These are phyloP conservation scores for Gorilla gorilla DNA, from an alignment of 2,113 vertebrate species.

Conservation along the genomic window DNA sequence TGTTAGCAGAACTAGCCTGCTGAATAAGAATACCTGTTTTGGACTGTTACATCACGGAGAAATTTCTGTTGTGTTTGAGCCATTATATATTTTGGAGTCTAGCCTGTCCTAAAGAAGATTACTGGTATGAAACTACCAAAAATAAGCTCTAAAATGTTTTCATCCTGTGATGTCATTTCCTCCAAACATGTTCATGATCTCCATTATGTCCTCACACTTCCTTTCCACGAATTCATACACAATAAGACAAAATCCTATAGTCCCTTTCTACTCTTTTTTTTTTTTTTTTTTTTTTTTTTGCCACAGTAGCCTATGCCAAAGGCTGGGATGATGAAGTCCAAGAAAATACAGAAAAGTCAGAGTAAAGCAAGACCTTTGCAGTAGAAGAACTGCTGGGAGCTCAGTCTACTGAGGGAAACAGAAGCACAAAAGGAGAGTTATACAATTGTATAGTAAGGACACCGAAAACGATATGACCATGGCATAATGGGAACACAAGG, in stretches of 20 bases:
- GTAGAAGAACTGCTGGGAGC: background rate
- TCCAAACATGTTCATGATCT: background rate
- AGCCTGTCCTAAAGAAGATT: slow-evolving; percentile 11
- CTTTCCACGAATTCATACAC: background rate
- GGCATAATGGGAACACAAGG: background rate
- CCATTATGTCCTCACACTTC: background rate
- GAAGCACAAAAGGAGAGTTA: background rate
- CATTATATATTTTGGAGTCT: background rate
- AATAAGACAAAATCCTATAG: slow-evolving; percentile 11
- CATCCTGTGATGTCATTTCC: background rate
- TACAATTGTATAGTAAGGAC: background rate
- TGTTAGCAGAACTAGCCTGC: background rate
- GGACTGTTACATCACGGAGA: background rate
- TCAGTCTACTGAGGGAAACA: background rate
- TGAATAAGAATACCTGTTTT: slow-evolving; percentile 9
- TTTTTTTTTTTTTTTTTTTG: background rate
- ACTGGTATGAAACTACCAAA: background rate
- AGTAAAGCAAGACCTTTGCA: background rate
- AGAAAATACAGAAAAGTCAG: background rate
- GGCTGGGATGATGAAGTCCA: background rate
- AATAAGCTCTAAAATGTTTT: slow-evolving; percentile 1
- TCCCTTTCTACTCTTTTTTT: background rate
- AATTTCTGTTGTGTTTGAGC: background rate
- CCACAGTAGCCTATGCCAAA: background rate
- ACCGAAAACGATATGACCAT: background rate